Conservation (phyloP, 2,797 vertebrate species). For the Oryzias sinensis region DNA sequence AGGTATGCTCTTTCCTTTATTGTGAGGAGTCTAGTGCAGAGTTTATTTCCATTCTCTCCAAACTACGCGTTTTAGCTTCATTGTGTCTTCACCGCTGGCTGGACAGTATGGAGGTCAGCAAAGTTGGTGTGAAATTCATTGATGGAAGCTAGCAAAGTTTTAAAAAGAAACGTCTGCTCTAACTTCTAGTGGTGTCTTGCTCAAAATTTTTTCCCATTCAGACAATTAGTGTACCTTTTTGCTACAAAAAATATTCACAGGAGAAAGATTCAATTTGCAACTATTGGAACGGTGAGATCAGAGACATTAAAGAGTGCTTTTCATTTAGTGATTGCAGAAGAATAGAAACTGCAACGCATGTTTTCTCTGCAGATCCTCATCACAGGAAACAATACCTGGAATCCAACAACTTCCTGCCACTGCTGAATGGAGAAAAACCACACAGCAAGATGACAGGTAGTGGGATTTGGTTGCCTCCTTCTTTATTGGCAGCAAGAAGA, state of each 20-base stretch:
- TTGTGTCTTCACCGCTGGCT: constrained; percentile 85
- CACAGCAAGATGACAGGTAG: constrained; percentile 76
- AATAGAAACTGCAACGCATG: background rate
- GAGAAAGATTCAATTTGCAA: constrained; percentile 81
- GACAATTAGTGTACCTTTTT: constrained; percentile 75
- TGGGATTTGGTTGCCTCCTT: background rate
- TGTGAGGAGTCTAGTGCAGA: constrained; percentile 81
- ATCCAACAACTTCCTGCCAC: constrained; percentile 75
- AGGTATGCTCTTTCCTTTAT: background rate
- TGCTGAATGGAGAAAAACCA: constrained; percentile 77
- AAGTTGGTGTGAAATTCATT: background rate
- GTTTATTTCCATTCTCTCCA: constrained; percentile 79
- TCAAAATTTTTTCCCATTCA: constrained; percentile 72
- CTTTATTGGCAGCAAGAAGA: background rate
- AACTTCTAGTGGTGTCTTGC: constrained; percentile 79
- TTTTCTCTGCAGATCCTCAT: constrained; percentile 80
- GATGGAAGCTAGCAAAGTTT: background rate
- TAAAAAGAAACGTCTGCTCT: background rate
- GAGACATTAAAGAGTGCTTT: too few species aligned
- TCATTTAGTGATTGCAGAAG: too few species aligned
- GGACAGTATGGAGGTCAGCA: constrained; percentile 88
- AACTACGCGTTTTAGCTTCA: constrained; percentile 83
- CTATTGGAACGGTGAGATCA: constrained; percentile 87
- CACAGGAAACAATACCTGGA: constrained; percentile 79
- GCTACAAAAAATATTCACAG: constrained; percentile 81